Conservation (phyloP, 1,140 invertebrate species). For the Heliconius melpomene region DNA sequence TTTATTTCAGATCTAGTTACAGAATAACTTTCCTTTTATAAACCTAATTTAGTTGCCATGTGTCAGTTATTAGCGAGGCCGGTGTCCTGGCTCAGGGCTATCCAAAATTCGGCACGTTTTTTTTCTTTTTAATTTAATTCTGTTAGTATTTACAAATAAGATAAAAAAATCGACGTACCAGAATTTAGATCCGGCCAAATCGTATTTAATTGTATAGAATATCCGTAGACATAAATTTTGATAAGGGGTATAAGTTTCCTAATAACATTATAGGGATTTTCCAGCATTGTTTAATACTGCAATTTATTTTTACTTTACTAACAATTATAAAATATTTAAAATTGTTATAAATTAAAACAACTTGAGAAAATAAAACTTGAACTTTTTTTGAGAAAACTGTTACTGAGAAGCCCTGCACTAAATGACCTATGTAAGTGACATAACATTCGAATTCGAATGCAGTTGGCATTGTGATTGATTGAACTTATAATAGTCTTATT, state of each 20-base stretch:
- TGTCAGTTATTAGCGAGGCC: slow-evolving; percentile 7
- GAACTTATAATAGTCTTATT: neutral
- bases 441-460: slow-evolving; percentile 17
- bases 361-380: too few species aligned
- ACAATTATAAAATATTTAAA: too few species aligned
- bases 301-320: too few species aligned
- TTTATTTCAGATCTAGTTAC: neutral
- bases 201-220: neutral
- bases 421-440: slow-evolving; percentile 16
- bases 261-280: too few species aligned
- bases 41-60: slow-evolving; percentile 22
- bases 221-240: neutral
- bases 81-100: slow-evolving; percentile 6
- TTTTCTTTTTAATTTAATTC: too few species aligned
- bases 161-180: too few species aligned
- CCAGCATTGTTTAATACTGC: too few species aligned
- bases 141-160: too few species aligned
- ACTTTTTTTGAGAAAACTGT: neutral
- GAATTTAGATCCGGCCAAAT: too few species aligned
- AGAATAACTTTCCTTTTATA: slow-evolving; percentile 21
- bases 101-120: neutral
- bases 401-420: neutral
- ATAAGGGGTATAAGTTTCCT: too few species aligned
- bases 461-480: slow-evolving; percentile 23
- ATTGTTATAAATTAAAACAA: neutral